Evolutionary conservation across 2,888 invertebrate genomes (phyloP).

Genomic region (Plebejus melissa): DNA sequence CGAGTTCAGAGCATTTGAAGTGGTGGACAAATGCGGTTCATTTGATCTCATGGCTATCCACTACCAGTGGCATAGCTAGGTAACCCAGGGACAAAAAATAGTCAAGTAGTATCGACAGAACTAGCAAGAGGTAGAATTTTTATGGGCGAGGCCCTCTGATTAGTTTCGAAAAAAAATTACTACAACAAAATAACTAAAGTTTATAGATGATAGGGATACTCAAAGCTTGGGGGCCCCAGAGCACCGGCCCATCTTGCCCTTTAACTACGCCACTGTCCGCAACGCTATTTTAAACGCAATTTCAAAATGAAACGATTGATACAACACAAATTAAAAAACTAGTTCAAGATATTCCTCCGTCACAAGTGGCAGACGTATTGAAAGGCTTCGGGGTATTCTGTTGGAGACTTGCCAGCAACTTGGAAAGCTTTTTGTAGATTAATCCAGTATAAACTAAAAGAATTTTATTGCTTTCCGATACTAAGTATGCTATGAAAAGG

Average conservation of each 20-base stretch:
- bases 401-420: slow-evolving; percentile 1
- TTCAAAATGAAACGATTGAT: neutral
- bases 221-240: no score
- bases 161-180: no score
- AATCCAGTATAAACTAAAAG: neutral
- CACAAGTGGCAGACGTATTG: slow-evolving; percentile 20
- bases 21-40: neutral
- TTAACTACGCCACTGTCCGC: neutral
- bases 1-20: neutral
- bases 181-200: neutral
- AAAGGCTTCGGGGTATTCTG: neutral
- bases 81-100: neutral
- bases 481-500: slow-evolving; percentile 11
- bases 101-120: no score
- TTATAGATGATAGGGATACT: no score
- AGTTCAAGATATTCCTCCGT: neutral
- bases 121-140: no score
- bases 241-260: neutral
- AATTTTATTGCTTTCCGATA: slow-evolving; percentile 6
- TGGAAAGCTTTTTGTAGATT: neutral
- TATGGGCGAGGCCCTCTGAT: no score
- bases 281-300: neutral
- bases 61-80: neutral
- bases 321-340: slow-evolving; percentile 1
- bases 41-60: neutral